Conservation (phyloP, 1,140 invertebrate species). For the Pogonomyrmex californicus region DNA sequence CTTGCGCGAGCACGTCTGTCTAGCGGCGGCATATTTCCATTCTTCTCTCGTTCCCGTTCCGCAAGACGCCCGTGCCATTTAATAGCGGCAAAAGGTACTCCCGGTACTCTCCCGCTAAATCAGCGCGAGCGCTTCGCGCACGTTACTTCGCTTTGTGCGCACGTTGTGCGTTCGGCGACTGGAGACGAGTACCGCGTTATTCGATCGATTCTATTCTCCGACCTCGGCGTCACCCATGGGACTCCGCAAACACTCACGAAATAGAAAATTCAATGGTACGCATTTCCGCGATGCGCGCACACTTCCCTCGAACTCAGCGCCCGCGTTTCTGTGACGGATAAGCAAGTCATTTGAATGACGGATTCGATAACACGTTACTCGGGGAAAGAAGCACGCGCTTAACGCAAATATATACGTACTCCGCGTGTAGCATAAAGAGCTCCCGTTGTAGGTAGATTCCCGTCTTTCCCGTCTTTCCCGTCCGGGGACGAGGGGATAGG, state of each 20-base stretch:
- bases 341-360: conserved; percentile 50
- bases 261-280: conserved; percentile 45
- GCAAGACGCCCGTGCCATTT: conserved; percentile 28
- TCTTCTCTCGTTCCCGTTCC: conserved; percentile 51
- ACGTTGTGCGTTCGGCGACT: background rate
- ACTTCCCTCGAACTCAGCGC: background rate
- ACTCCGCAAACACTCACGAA: conserved; percentile 14
- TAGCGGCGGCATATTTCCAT: conserved; percentile 44
- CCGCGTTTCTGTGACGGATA: conserved; percentile 4
- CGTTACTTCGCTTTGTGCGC: background rate
- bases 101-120: background rate
- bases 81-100: background rate
- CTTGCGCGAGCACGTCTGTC: conserved; percentile 78
- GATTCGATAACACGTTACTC: conserved; percentile 60
- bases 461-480: background rate
- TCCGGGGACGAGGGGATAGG: background rate
- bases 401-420: background rate
- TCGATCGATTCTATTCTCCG: conserved; percentile 19
- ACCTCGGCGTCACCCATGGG: background rate
- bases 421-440: background rate
- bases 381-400: background rate
- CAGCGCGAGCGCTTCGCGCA: background rate
- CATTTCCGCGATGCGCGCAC: conserved; percentile 5
- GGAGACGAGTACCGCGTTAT: background rate
- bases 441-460: background rate